Base-by-base conservation (phyloP, 2,888 invertebrate species). In the Xestia c-nigrum region DNA sequence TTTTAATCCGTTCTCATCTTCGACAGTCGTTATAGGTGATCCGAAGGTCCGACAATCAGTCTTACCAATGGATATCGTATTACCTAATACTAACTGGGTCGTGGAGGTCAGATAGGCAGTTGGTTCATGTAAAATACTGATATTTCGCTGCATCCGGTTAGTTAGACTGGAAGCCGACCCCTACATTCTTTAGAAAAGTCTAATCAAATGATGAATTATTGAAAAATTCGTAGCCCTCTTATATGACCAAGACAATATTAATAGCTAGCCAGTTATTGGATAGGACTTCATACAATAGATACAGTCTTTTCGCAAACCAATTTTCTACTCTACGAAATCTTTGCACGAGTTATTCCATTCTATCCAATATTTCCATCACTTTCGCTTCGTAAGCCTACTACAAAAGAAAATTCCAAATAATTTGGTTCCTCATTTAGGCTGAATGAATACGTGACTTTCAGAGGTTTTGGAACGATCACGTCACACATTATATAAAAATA, bases 361-460 rank as follows among this genome's bases (percentile, higher is more conserved):
- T 38, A 50, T 16, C 7, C 21, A 57, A 43, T 50, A 79, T 73
- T 57, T 64, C 47, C 43, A 71, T 66, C 3, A 68, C n/a, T 69
- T 43, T 46, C 63, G 50, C 66, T n/a, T 57, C 43, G 12, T 70
- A n/a, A 50, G 12, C 69, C 7, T 24, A 52, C 55, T 61, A 55
- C 31, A 76, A 72, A 69, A 76, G 38, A 55, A 69, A 65, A 72
- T 31, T 38, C 55, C 52, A 65, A 71, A 75, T 73, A 43, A 84
- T 69, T 81, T 52, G 31, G 47, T 76, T 72, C 66, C 61, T 70
- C 70, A 74, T 81, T 73, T 52, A 46, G 7, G 40, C 21, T 67
- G 57, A 73, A 80, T 78, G 72, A 72, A 77, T 73, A 83, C 87
- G 85, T 87, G 87, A 83, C 87, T 85, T 83, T 77, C 61, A 43